phyloP scores from a whole-genome alignment of 2,797 vertebrate species.

The Pipistrellus pygmaeus region DNA sequence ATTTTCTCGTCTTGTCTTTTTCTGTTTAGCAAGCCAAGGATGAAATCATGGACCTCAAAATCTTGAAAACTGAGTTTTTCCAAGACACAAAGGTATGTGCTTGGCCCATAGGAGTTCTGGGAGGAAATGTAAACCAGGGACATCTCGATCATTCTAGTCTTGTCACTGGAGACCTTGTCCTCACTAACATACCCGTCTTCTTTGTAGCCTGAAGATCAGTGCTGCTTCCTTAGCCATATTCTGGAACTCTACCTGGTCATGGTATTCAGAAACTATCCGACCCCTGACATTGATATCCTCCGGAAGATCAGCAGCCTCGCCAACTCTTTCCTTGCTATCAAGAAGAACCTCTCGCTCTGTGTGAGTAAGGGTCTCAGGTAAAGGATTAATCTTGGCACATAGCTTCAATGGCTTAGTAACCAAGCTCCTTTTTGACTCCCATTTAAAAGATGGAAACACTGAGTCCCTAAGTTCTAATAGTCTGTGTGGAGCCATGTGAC shows the following conservation, averaged over 20 bases:
- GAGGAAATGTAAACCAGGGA: not conserved
- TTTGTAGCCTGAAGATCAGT: slow-evolving; percentile 79
- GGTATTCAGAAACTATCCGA: slow-evolving; percentile 82
- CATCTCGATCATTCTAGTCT: not conserved
- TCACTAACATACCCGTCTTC: not conserved
- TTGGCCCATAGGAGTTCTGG: not conserved
- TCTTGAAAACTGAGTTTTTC: slow-evolving; percentile 71
- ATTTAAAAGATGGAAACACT: not conserved
- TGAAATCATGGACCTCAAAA: slow-evolving; percentile 68
- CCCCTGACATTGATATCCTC: slow-evolving; percentile 40
- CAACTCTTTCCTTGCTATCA: slow-evolving; percentile 82
- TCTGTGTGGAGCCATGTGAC: not conserved
- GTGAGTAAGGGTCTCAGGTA: slow-evolving; percentile 77
- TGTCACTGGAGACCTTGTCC: not conserved
- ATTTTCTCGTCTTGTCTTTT: slow-evolving; percentile 21
- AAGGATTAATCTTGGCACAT: not conserved
- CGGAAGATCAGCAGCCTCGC: slow-evolving; percentile 80
- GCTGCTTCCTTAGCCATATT: slow-evolving; percentile 82
- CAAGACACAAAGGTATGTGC: slow-evolving; percentile 68
- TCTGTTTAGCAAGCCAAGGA: slow-evolving; percentile 79
- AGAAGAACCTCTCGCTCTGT: slow-evolving; percentile 79
- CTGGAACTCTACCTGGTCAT: slow-evolving; percentile 82
- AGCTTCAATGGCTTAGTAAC: not conserved
- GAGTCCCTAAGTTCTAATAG: slow-evolving; percentile 31
- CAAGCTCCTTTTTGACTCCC: not conserved